Base-by-base conservation (phyloP, 2,113 vertebrate genomes). In the Crotalus helleri region DNA sequence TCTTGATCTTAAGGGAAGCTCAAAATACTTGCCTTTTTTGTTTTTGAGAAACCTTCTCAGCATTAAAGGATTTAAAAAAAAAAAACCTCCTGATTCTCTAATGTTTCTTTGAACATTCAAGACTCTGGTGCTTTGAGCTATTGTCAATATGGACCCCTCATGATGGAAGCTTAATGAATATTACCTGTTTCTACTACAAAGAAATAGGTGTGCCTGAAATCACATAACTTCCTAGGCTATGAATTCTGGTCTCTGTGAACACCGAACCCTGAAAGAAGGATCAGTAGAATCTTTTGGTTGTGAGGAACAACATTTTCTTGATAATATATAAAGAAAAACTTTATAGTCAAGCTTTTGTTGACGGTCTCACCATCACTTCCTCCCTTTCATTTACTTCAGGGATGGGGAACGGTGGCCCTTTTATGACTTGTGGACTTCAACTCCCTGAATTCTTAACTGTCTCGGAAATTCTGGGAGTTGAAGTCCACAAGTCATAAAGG, bases 311-410 rank as follows among this genome's bases (percentile, higher is more conserved):
- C 64, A 89, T 49, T 1, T 12, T 53, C 21, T 46, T 54, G 61
- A 49, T 88, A 39, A 92, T 59, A 1, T 1, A 0, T 0, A 39
- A 61, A 81, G 5, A 23, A 55, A 92, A 91, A 7, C 15, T 2
- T 0, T 46, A 2, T 74, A 93, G 26, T 33, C 61, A 0, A 0
- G 33, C 33, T 5, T 4, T 11, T 94, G 33, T 19, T 87, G 51
- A 6, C 91, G 2, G 1, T 64, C 4, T 24, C 64, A n/a, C 21
- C 17, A 4, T 92, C 58, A 74, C 13, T 5, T 13, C 7, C 26
- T 86, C 49, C 39, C 5, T 94, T 89, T 87, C 94, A 46, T n/a
- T 17, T 46, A 85, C 0, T 81, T 46, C 29, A 13, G 29, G 13
- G 64, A 5, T 69, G 29, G 11, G 26, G 29, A 17, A 64, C 0